phyloP scores from a whole-genome alignment of 1,140 invertebrate genomes.

The Lamellibrachia luymesi region DNA sequence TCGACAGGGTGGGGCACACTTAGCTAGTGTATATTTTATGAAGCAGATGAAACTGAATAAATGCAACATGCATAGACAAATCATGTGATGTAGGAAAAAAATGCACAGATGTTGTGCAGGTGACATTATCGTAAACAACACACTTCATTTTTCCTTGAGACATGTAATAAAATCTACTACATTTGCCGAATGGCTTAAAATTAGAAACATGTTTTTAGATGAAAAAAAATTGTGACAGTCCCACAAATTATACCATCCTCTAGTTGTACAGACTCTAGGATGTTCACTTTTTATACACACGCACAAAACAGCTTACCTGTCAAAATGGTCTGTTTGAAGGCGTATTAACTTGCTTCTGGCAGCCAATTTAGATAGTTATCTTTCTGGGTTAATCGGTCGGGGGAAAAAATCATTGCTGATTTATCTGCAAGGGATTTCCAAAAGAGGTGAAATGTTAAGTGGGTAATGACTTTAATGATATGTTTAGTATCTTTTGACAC shows the following conservation, averaged over 20 bases:
- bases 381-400: not conserved
- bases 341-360: not conserved
- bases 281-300: not conserved
- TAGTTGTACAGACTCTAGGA: not conserved
- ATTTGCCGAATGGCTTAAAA: not conserved
- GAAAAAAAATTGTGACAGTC: not conserved
- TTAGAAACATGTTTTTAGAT: not conserved
- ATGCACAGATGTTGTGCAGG: not conserved
- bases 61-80: too few relatives aligned
- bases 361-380: not conserved
- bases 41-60: too few relatives aligned
- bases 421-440: not conserved
- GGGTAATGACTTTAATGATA: not conserved
- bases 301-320: not conserved
- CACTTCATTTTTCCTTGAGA: not conserved
- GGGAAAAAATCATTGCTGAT: not conserved
- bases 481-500: not conserved
- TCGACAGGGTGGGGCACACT: too few relatives aligned
- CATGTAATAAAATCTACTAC: not conserved
- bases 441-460: not conserved
- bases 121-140: not conserved
- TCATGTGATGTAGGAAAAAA: too few relatives aligned
- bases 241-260: not conserved
- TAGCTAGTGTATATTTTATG: too few relatives aligned
- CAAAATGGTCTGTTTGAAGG: not conserved